Evolutionary conservation across 1,140 invertebrate species (phyloP).

Genomic region (Drosophila punjabiensis): DNA sequence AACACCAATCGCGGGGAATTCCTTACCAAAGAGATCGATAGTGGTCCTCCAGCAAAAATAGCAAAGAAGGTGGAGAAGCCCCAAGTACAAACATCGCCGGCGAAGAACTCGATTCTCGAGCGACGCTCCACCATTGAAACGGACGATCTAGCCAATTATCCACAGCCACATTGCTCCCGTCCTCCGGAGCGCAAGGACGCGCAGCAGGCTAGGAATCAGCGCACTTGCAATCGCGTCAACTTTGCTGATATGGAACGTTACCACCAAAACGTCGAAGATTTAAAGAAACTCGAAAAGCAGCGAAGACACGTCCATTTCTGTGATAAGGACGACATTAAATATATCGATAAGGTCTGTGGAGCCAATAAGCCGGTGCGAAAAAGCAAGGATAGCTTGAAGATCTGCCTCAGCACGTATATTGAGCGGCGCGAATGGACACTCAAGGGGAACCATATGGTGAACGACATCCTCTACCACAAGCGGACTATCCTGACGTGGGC

Average conservation of each 20-base stretch:
- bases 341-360: conserved; percentile 35
- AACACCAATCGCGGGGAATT: conserved; percentile 71
- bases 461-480: conserved; percentile 55
- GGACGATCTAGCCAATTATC: conserved; percentile 2
- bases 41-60: conserved; percentile 33
- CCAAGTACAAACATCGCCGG: neutral
- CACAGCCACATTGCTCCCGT: conserved; percentile 5
- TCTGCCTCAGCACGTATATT: conserved; percentile 37
- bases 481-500: conserved; percentile 63
- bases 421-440: conserved; percentile 56
- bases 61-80: conserved; percentile 12
- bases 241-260: conserved; percentile 68
- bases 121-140: conserved; percentile 38
- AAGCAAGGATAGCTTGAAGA: conserved; percentile 50
- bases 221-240: conserved; percentile 71
- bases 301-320: conserved; percentile 45
- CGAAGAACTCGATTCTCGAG: conserved; percentile 4
- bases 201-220: conserved; percentile 45
- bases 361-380: conserved; percentile 6
- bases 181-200: conserved; percentile 51
- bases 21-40: conserved; percentile 43
- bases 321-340: conserved; percentile 13
- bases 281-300: neutral
- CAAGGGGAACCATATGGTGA: conserved; percentile 11
- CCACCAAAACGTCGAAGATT: conserved; percentile 20